Conservation (phyloP, 2,888 invertebrate genomes). For the Ophion slaviceki region DNA sequence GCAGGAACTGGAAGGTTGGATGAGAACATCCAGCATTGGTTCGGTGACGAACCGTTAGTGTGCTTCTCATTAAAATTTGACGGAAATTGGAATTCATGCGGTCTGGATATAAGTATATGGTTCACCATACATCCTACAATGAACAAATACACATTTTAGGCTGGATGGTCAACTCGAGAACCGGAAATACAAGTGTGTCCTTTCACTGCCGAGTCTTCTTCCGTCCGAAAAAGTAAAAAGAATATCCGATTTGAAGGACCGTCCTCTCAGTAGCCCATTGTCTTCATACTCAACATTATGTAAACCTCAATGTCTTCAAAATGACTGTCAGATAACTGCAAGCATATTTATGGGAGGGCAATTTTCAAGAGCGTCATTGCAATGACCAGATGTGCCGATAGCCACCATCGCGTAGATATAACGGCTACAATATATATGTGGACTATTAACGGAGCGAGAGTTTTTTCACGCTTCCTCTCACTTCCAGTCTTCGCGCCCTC, state of each 20-base stretch:
- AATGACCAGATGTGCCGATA: not conserved
- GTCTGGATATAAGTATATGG: not conserved
- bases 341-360: too few relatives aligned
- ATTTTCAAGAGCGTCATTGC: not conserved
- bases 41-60: conserved; percentile 73
- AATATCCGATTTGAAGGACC: too few relatives aligned
- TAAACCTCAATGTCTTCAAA: not conserved
- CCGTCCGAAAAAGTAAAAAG: too few relatives aligned
- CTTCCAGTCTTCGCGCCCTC: conserved; percentile 45
- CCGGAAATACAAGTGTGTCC: conserved; percentile 46
- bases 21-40: too few relatives aligned
- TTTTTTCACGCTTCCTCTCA: conserved; percentile 53
- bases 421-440: not conserved
- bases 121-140: not conserved
- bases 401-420: not conserved
- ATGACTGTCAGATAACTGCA: too few relatives aligned
- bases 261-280: too few relatives aligned
- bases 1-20: too few relatives aligned
- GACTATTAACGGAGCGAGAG: conserved; percentile 21
- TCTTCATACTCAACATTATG: not conserved
- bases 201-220: too few relatives aligned
- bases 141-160: conserved; percentile 22
- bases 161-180: conserved; percentile 30
- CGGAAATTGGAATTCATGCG: conserved; percentile 76
- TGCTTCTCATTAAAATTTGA: conserved; percentile 77